These are phyloP conservation scores for Talpa occidentalis DNA, from an alignment of 2,113 vertebrate genomes.

Conservation along the genomic window DNA sequence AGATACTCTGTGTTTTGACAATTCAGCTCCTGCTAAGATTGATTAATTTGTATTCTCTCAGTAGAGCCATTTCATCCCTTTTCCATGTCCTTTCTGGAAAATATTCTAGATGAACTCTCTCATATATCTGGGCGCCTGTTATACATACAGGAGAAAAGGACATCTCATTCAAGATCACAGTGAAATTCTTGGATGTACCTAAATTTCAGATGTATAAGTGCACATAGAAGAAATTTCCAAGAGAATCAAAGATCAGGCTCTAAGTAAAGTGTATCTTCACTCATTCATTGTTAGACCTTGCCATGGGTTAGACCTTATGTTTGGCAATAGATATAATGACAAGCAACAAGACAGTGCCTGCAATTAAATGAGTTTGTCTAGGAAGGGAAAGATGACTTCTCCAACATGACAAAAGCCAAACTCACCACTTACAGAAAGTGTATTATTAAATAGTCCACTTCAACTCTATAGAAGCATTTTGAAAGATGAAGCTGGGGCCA, in stretches of 20 bases:
- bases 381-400: neutral
- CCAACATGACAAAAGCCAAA: neutral
- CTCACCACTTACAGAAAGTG: neutral
- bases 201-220: neutral
- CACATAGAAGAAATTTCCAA: neutral
- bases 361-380: neutral
- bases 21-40: neutral
- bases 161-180: neutral
- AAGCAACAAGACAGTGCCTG: neutral
- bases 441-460: neutral
- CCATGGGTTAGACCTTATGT: neutral
- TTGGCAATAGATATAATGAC: neutral
- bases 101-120: neutral
- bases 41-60: neutral
- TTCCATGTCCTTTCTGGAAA: neutral
- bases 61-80: neutral
- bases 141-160: neutral
- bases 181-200: neutral
- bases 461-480: neutral
- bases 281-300: neutral
- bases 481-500: neutral
- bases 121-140: neutral
- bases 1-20: neutral
- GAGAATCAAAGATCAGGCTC: neutral
- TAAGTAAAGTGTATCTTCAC: neutral